A percentile compares a stretch with the other conserved stretches of the same genome.
Conservation (phyloP, 2,797 vertebrate species). For the Vipera ursinii region DNA sequence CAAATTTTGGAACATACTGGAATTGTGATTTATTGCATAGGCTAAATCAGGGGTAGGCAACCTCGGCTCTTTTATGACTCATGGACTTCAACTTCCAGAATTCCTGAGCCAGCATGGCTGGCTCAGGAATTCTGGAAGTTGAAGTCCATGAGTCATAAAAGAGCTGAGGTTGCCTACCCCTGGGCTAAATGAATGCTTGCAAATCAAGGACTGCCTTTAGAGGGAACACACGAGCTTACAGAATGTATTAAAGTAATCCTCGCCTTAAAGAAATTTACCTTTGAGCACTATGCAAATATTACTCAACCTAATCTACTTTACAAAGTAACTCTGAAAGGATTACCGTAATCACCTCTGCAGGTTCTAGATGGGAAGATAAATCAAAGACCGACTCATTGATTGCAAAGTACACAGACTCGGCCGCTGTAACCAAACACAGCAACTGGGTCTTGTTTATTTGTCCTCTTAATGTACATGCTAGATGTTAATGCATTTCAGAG, state of each 20-base stretch:
- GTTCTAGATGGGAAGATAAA: neutral
- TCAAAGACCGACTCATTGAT: slow-evolving; percentile 33
- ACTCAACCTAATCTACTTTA: neutral
- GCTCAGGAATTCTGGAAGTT: too few relatives aligned
- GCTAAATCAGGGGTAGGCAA: too few relatives aligned
- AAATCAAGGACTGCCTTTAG: neutral
- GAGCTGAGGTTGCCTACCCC: too few relatives aligned
- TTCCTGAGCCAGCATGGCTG: too few relatives aligned
- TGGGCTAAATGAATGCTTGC: neutral
- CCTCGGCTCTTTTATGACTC: too few relatives aligned
- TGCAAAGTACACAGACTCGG: slow-evolving; percentile 63
- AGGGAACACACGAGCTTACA: rapidly evolving
- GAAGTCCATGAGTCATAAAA: too few relatives aligned
- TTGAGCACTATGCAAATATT: neutral
- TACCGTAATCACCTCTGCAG: neutral
- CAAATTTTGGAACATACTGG: neutral
- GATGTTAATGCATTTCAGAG: slow-evolving; percentile 61
- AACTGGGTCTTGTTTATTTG: slow-evolving; percentile 72
- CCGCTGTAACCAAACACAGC: slow-evolving; percentile 65
- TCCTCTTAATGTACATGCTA: slow-evolving; percentile 70
- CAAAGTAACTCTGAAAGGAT: neutral
- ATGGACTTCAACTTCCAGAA: too few relatives aligned
- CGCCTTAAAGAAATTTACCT: neutral
- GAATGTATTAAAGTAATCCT: neutral
- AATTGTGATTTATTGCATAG: neutral